Conservation (phyloP, 2,888 invertebrate genomes). For the Bombylius discolor region DNA sequence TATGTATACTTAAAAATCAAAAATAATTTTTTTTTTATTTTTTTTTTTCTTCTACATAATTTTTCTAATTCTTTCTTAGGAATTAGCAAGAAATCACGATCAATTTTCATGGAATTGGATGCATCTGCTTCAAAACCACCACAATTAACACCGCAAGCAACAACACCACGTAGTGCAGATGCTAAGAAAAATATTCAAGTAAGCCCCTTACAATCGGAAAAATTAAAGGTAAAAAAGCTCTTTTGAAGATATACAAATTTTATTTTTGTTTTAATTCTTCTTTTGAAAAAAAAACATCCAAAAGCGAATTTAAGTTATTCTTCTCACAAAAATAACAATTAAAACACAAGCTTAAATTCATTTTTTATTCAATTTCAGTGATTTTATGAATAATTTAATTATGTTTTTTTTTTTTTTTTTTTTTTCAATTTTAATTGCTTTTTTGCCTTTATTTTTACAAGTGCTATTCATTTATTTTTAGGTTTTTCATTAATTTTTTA, state of each 20-base stretch:
- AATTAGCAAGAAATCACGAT: slow-evolving; percentile 75
- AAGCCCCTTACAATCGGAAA: slow-evolving; percentile 11
- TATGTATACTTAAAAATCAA: slow-evolving; percentile 23
- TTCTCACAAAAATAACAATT: too few relatives aligned
- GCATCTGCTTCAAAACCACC: slow-evolving; percentile 39
- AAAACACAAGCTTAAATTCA: too few relatives aligned
- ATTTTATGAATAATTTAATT: too few relatives aligned
- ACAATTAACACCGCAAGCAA: slow-evolving; percentile 4
- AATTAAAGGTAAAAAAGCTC: slow-evolving; percentile 1
- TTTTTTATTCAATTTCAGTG: too few relatives aligned
- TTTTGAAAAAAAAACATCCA: too few relatives aligned
- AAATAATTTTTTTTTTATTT: neutral
- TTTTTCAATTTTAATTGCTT: neutral
- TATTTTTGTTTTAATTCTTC: too few relatives aligned
- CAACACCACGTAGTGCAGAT: slow-evolving; percentile 8
- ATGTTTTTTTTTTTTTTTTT: too few relatives aligned
- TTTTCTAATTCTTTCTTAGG: slow-evolving; percentile 37
- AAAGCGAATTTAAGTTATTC: too few relatives aligned
- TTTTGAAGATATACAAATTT: neutral
- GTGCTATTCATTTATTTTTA: neutral
- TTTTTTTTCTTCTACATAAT: neutral
- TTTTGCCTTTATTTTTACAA: neutral
- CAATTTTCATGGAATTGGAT: slow-evolving; percentile 74
- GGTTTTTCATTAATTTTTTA: neutral
- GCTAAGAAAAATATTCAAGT: neutral